phyloP scores from a whole-genome alignment of 1,140 invertebrate species.

The Drosophila baimaii region DNA sequence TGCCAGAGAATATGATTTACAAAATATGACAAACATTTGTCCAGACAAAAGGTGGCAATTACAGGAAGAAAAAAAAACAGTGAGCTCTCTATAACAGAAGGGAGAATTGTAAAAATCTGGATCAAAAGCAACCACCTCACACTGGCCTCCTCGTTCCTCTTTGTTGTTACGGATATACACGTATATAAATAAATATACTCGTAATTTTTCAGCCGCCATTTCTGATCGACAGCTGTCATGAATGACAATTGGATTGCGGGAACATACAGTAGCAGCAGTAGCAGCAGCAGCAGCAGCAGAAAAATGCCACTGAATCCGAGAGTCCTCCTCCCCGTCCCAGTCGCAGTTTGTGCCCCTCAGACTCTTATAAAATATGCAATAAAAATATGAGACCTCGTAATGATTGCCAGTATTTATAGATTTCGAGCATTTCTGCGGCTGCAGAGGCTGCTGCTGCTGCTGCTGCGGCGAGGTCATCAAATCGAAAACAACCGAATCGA shows the following conservation, averaged over 20 bases:
- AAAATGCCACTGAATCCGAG: not conserved
- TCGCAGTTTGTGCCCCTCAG: constrained; percentile 12
- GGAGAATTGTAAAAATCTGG: constrained; percentile 30
- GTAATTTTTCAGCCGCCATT: constrained; percentile 71
- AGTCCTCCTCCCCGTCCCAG: not conserved
- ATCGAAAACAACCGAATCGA: constrained; percentile 68
- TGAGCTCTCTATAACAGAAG: constrained; percentile 31
- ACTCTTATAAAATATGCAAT: constrained; percentile 76
- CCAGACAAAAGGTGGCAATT: constrained; percentile 75
- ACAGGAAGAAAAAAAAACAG: constrained; percentile 37
- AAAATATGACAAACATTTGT: constrained; percentile 69
- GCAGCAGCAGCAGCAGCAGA: constrained; percentile 8
- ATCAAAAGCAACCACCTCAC: constrained; percentile 60
- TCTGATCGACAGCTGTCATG: constrained; percentile 80
- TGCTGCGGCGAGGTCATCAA: constrained; percentile 67
- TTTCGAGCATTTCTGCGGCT: constrained; percentile 39
- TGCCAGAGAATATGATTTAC: constrained; percentile 59
- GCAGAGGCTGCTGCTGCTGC: constrained; percentile 5
- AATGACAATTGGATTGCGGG: constrained; percentile 77
- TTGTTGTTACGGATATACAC: constrained; percentile 46
- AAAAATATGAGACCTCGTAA: constrained; percentile 71
- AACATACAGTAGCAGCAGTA: constrained; percentile 16
- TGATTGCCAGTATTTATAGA: constrained; percentile 73
- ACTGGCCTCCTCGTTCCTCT: not conserved
- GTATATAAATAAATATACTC: constrained; percentile 15